Conservation (phyloP, 2,797 vertebrate species). For the Cuniculus paca region DNA sequence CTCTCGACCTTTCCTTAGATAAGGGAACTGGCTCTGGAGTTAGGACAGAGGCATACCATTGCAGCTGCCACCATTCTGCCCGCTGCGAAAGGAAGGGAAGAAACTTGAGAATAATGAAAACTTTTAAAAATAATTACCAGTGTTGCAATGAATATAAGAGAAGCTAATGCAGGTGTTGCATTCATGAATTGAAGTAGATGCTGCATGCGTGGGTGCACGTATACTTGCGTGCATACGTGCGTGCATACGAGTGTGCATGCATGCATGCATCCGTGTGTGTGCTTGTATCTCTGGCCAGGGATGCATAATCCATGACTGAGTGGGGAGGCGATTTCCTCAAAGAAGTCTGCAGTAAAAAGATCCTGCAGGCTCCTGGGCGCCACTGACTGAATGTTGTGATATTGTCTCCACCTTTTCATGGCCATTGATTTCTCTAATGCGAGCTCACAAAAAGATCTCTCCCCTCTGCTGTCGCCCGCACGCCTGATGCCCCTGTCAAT, state of each 20-base stretch:
- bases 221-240: too few species aligned
- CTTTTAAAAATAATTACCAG: background rate
- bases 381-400: too few species aligned
- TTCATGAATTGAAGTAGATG: background rate
- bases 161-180: background rate
- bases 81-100: background rate
- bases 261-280: rapidly evolving
- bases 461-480: background rate
- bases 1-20: background rate
- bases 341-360: background rate
- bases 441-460: background rate
- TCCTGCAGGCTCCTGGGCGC: too few species aligned
- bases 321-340: background rate
- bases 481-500: too few species aligned
- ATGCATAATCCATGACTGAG: background rate
- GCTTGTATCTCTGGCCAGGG: background rate
- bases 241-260: too few species aligned
- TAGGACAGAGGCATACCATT: too few species aligned
- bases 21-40: too few species aligned
- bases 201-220: background rate
- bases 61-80: background rate
- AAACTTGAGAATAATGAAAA: background rate
- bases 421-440: background rate
- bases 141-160: background rate
- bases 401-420: background rate